Base-by-base conservation (phyloP, 1,140 invertebrate genomes). In the Cheumatopsyche charites region DNA sequence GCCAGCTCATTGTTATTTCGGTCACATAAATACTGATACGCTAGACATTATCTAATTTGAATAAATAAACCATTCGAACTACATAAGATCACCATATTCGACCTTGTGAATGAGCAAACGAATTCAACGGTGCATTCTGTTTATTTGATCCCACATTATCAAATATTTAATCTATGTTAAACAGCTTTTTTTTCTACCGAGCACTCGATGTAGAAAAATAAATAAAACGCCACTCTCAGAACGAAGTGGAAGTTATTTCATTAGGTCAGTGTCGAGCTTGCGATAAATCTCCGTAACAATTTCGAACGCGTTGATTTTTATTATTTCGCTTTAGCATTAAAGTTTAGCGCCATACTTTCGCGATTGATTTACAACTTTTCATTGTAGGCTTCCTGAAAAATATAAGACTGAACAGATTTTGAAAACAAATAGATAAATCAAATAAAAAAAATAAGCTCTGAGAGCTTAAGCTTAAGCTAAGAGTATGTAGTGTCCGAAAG, bases 31-130 rank as follows among this genome's bases (percentile, higher is more conserved):
- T 52, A 52, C 47, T 52, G 47, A 52, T 52, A 17, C 47, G 47
- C 13, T 17, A 7, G 47, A 17, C 47, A 17, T 52, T 52, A 52
- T 52, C 9, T 9, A 52, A 52, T 52, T 52, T 52, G 47, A 52
- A 52, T 52, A 52, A 52, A 52, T 52, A 52, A 52, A 52, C 47
- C 47, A 52, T 52, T 17, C 47, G 19, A 52, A 52, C 15, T 52
- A 13, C 15, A 17, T 52, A 5, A 9, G 47, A 52, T 52, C 47
- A 17, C 47, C 47, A 52, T 17, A 17, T 52, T 52, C 47, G 47
- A 52, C 47, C 47, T 52, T 52, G 47, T 52, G 47, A 17, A 52
- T 52, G 47, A 52, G 19, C n/a, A 17, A 52, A 52, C 47, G 47
- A 36, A 36, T 9, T 36, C 29, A 36, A 3, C 29, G 29, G 9